Conservation (phyloP, 2,797 vertebrate genomes). For the Alectoris magna region DNA sequence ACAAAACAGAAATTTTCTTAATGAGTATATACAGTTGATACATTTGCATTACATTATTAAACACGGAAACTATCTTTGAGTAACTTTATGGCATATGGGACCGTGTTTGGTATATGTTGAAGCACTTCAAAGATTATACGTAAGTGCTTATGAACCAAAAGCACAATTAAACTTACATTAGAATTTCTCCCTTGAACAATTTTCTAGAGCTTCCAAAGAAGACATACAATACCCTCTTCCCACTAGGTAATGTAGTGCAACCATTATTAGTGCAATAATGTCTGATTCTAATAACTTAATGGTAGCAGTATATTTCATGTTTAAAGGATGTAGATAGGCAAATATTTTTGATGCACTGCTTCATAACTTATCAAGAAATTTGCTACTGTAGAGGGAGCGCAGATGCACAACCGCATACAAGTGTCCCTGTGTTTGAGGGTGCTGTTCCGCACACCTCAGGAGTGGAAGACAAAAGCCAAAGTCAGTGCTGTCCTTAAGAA, state of each 20-base stretch:
- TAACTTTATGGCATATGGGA: neutral
- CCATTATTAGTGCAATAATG: neutral
- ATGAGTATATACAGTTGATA: neutral
- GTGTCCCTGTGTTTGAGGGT: neutral
- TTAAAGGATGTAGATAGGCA: conserved; percentile 1
- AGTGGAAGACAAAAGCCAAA: accelerated
- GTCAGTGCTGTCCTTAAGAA: neutral
- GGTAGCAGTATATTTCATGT: neutral
- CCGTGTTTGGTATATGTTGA: neutral
- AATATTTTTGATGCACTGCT: neutral
- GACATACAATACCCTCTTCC: neutral
- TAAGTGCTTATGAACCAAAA: conserved; percentile 28
- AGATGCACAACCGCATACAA: neutral
- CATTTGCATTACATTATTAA: neutral
- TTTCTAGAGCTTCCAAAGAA: neutral
- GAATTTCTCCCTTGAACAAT: conserved; percentile 23
- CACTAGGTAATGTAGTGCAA: neutral
- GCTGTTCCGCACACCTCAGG: accelerated
- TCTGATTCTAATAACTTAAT: conserved; percentile 25
- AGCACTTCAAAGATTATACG: neutral
- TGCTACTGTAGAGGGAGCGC: neutral
- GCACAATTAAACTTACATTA: conserved; percentile 34
- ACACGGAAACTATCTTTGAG: neutral
- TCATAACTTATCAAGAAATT: neutral
- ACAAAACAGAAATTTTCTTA: neutral